Evolutionary conservation across 2,113 vertebrate genomes (phyloP), one percentile per base, ranked within the genome.

Genomic region (Nymphicus hollandicus): DNA sequence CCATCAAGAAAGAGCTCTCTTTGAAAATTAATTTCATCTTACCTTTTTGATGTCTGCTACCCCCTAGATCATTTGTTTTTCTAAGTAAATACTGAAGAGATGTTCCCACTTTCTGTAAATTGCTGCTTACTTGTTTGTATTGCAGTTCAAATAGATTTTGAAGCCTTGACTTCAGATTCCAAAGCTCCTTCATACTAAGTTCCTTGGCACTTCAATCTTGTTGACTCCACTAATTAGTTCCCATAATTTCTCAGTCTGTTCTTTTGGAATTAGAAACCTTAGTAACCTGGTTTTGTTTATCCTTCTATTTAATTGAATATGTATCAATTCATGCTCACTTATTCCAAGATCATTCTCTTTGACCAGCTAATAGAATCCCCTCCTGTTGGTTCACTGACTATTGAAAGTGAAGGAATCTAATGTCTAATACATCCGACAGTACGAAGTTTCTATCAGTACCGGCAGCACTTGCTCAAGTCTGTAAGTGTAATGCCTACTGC

Each of bases 171-270:
- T 93, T 78, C 58, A 81, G 46, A 74, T 56, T 88, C 66, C 85
- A 88, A 46, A 73, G 63, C 82, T 81, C 60, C 69, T 81, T 70
- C 64, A 27, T 76, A 41, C 60, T 84, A 58, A 66, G 8, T 81
- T 81, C 69, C 80, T 49, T 20, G 68, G 76, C 68, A 83, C 50
- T 63, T 83, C 69, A 56, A 3, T 74, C 68, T 66, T 58, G 5
- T 71, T 82, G 86, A 65, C 55, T 91, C 35, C 55, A 41, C 53
- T 93, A 92, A 97, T 97, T 94, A 92, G 53, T 49, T 94, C 41
- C 60, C 0, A 1, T 78, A 84, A 92, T 92, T 88, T 78, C 80
- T 91, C 74, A 85, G 64, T 46, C 82, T 94, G 82, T 58, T 89
- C 17, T 60, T 93, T 24, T 63, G 64, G 72, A 88, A 73, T 92